phyloP scores from a whole-genome alignment of 2,888 invertebrate genomes.

The Griposia aprilina region DNA sequence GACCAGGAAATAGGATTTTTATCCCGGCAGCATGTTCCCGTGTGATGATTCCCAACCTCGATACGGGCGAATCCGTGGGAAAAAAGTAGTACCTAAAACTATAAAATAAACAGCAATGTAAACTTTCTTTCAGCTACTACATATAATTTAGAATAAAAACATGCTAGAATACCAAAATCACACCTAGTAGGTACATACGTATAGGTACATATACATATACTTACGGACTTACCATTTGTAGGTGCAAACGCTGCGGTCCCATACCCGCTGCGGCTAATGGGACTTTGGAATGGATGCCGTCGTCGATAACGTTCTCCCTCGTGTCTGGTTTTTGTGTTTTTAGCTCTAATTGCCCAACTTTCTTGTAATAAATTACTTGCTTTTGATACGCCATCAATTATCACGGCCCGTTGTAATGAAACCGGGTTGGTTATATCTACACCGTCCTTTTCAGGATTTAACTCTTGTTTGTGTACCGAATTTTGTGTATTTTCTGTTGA shows the following conservation, averaged over 20 bases:
- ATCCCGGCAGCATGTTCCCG: neutral
- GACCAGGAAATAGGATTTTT: neutral
- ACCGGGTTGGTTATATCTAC: constrained; percentile 68
- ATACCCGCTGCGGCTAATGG: constrained; percentile 77
- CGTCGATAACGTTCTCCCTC: constrained; percentile 79
- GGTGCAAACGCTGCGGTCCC: constrained; percentile 53
- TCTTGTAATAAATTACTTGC: constrained; percentile 80
- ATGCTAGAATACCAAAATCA: neutral
- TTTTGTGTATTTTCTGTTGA: constrained; percentile 18
- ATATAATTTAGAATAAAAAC: neutral
- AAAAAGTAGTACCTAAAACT: neutral
- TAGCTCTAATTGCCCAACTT: constrained; percentile 83
- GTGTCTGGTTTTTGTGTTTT: constrained; percentile 83
- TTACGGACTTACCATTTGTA: constrained; percentile 31
- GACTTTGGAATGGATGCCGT: constrained; percentile 80
- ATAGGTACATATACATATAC: neutral
- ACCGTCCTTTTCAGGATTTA: constrained; percentile 13
- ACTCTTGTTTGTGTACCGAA: constrained; percentile 15
- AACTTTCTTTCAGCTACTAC: neutral
- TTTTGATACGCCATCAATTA: constrained; percentile 80
- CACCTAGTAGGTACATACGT: neutral
- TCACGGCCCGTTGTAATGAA: constrained; percentile 68
- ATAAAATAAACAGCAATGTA: constrained; percentile 1
- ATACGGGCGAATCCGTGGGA: neutral
- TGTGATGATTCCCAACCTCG: neutral